Evolutionary conservation across 2,113 vertebrate genomes (phyloP).

Genomic region (Dolichotis patagonum): DNA sequence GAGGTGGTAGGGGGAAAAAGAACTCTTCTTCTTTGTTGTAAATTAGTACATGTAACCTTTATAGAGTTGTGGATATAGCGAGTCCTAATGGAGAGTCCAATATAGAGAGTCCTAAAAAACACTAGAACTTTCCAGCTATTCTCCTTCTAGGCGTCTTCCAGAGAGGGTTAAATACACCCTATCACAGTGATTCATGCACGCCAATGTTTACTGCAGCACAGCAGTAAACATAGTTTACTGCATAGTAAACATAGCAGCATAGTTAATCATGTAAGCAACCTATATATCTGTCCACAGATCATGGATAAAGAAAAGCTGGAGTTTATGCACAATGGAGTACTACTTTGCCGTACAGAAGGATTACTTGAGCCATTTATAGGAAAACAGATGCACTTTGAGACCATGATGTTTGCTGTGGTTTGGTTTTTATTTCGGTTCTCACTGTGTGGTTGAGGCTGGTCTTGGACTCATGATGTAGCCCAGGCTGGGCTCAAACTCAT

Average conservation of each 20-base stretch:
- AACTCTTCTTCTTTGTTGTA: neutral
- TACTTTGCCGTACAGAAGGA: neutral
- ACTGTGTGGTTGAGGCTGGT: neutral
- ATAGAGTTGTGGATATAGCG: no score
- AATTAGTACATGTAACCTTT: neutral
- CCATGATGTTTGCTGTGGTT: neutral
- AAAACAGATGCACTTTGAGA: neutral
- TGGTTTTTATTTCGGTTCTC: neutral
- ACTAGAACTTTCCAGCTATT: neutral
- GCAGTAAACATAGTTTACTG: no score
- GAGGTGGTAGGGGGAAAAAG: neutral
- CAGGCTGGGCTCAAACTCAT: neutral
- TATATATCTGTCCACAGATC: neutral
- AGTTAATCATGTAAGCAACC: neutral
- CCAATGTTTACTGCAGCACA: neutral
- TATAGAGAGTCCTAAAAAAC: neutral
- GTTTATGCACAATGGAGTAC: neutral
- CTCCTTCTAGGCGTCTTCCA: neutral
- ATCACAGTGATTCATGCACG: neutral
- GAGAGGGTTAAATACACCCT: neutral
- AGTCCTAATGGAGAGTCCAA: no score
- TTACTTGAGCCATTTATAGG: neutral
- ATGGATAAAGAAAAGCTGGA: neutral
- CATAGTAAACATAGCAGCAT: no score
- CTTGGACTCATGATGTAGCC: neutral